These are phyloP conservation scores for Pluvialis apricaria DNA, from an alignment of 2,113 vertebrate species.

Conservation along the genomic window DNA sequence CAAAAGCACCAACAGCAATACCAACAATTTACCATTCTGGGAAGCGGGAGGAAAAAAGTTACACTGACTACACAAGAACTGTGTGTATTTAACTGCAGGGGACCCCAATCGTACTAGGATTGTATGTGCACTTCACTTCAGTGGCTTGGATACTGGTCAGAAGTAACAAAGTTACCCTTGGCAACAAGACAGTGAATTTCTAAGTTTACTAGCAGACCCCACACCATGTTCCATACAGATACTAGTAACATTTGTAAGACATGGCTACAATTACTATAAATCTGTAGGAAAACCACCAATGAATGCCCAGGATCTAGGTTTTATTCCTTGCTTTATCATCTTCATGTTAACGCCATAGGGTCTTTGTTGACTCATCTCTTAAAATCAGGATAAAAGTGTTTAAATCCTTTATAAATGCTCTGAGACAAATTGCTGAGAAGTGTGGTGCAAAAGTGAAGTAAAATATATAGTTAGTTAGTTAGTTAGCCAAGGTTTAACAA, in stretches of 20 bases:
- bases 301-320: background rate
- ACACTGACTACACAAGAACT: background rate
- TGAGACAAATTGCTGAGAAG: background rate
- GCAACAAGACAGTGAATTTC: background rate
- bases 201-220: background rate
- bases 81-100: background rate
- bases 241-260: background rate
- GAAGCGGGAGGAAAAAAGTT: background rate
- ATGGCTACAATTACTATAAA: background rate
- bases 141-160: background rate
- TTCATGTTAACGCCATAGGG: accelerated
- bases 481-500: background rate
- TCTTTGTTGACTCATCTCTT: background rate
- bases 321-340: background rate
- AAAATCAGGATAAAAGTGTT: background rate
- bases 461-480: background rate
- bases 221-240: background rate
- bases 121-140: background rate
- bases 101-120: background rate
- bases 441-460: background rate
- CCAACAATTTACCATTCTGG: background rate
- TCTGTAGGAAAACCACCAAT: background rate
- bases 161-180: background rate
- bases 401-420: background rate
- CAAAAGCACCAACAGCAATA: background rate